A percentile compares a stretch with the other conserved stretches of the same genome.
phyloP scores from a whole-genome alignment of 64 coral and sea anemone genomes.

The Montipora foliosa region DNA sequence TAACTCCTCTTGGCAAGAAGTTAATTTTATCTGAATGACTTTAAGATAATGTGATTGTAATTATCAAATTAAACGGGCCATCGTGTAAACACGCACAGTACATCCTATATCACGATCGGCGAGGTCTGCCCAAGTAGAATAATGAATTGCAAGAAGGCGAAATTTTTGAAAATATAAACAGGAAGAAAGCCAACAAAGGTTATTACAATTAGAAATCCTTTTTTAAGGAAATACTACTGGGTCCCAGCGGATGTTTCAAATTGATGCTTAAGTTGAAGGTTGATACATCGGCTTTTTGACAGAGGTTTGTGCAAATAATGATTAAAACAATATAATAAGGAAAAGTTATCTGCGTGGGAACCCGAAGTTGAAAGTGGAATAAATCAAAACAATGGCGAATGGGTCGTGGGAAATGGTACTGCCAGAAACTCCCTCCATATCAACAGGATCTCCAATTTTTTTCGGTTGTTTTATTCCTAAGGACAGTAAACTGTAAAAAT shows the following conservation, averaged over 20 bases:
- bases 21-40: not conserved
- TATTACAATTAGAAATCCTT: too few relatives aligned
- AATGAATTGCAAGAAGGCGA: too few relatives aligned
- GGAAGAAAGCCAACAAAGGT: too few relatives aligned
- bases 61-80: not conserved
- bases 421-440: not conserved
- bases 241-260: not conserved
- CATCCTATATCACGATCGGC: not conserved
- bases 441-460: not conserved
- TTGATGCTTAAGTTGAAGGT: not conserved
- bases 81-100: not conserved
- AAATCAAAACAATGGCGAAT: not conserved
- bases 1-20: not conserved
- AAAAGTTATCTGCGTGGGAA: conserved; percentile 35
- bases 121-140: not conserved
- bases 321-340: not conserved
- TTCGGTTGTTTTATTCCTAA: not conserved
- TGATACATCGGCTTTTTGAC: not conserved
- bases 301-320: not conserved
- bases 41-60: not conserved
- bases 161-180: too few relatives aligned
- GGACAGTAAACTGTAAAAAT: not conserved
- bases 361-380: not conserved
- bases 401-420: conserved; percentile 36
- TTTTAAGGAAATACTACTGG: too few relatives aligned